These are phyloP conservation scores for Eulithis prunata DNA, from an alignment of 2,888 invertebrate genomes.

Conservation along the genomic window DNA sequence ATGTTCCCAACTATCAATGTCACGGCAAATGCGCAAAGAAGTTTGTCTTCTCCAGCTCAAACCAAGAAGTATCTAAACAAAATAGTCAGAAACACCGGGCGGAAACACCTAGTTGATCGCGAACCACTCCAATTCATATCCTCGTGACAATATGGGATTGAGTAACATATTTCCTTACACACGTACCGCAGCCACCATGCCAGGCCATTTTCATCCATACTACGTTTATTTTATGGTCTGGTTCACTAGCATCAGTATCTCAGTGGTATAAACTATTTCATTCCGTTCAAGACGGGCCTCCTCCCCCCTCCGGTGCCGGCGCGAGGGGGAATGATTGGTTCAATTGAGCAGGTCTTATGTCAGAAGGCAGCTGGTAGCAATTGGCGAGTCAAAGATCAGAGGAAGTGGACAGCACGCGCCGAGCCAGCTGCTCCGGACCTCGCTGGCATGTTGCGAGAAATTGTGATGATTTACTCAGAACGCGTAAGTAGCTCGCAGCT, in stretches of 20 bases:
- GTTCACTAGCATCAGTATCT: conserved; percentile 41
- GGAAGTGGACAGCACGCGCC: conserved; percentile 75
- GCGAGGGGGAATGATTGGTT: conserved; percentile 55
- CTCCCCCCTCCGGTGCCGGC: conserved; percentile 42
- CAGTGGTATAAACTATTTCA: conserved; percentile 42
- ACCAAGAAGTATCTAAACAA: conserved; percentile 54
- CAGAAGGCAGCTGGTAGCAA: conserved; percentile 79
- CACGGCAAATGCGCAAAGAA: conserved; percentile 50
- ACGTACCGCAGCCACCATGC: conserved; percentile 36
- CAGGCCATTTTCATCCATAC: conserved; percentile 30
- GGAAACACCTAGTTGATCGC: conserved; percentile 82
- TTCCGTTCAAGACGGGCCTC: conserved; percentile 52
- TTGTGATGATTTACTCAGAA: conserved; percentile 13
- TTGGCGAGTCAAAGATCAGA: conserved; percentile 83
- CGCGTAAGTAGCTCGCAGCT: not conserved
- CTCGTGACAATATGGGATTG: conserved; percentile 80
- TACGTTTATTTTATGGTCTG: conserved; percentile 3
- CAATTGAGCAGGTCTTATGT: conserved; percentile 67
- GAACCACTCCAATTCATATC: conserved; percentile 82
- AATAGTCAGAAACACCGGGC: conserved; percentile 69
- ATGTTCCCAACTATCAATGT: conserved; percentile 38
- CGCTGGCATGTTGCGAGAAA: conserved; percentile 47
- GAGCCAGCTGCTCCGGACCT: conserved; percentile 45
- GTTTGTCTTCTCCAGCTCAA: conserved; percentile 46
- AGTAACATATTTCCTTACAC: conserved; percentile 78